A percentile compares a stretch with the other conserved stretches of the same genome.
These are phyloP conservation scores for Amphipyra tragopoginis DNA, from an alignment of 2,888 invertebrate species.

Conservation along the genomic window DNA sequence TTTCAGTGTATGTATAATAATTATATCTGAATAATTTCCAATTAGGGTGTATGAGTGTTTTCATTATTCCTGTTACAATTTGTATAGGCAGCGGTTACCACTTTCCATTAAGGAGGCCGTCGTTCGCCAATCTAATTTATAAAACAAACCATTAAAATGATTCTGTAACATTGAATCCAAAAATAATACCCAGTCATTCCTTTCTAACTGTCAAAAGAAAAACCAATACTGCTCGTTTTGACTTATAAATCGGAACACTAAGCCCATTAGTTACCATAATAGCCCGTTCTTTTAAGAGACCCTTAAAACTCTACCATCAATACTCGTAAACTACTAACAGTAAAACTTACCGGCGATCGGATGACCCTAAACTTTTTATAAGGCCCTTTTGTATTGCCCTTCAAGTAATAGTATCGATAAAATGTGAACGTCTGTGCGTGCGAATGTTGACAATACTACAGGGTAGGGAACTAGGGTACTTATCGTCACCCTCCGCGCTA, in stretches of 20 bases:
- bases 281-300: conserved; percentile 3
- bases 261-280: conserved; percentile 32
- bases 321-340: conserved; percentile 23
- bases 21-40: too few relatives aligned
- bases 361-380: conserved; percentile 27
- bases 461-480: too few relatives aligned
- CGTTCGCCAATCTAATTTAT: too few relatives aligned
- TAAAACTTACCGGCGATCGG: conserved; percentile 15
- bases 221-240: conserved; percentile 12
- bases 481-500: too few relatives aligned
- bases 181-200: too few relatives aligned
- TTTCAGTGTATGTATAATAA: too few relatives aligned
- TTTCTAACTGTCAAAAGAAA: background rate
- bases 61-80: too few relatives aligned
- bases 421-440: conserved; percentile 1
- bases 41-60: too few relatives aligned
- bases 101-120: too few relatives aligned
- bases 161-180: too few relatives aligned
- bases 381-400: conserved; percentile 11
- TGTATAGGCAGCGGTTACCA: too few relatives aligned
- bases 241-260: conserved; percentile 26
- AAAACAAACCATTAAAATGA: too few relatives aligned
- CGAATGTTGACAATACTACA: background rate
- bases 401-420: conserved; percentile 3
- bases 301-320: conserved; percentile 28